These are phyloP conservation scores for Mythimna vitellina DNA, from an alignment of 2,888 invertebrate genomes.

Conservation along the genomic window DNA sequence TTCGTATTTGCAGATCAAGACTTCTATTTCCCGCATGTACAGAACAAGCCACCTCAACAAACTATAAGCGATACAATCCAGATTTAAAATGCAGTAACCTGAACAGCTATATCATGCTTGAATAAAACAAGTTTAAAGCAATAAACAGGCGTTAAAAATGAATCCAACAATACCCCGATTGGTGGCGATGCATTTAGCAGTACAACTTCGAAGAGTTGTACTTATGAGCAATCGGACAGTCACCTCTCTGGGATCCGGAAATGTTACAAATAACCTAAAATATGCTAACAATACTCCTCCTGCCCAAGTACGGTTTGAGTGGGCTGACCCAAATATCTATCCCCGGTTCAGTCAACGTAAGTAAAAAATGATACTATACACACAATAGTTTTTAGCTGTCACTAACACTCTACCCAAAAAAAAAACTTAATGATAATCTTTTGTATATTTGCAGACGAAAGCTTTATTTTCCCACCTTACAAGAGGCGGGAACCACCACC, in stretches of 20 bases:
- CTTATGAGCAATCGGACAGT: neutral
- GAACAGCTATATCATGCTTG: neutral
- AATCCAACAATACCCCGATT: neutral
- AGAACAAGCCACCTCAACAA: neutral
- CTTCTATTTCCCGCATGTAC: neutral
- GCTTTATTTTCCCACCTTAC: neutral
- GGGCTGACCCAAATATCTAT: neutral
- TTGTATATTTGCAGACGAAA: neutral
- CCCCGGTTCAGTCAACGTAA: neutral
- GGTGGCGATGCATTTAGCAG: accelerated
- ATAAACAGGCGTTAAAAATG: neutral
- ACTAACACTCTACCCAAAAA: no score
- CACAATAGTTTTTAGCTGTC: no score
- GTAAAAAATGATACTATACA: neutral
- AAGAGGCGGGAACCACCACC: accelerated
- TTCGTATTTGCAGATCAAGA: neutral
- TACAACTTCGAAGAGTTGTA: accelerated
- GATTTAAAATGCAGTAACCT: neutral
- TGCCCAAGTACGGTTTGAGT: neutral
- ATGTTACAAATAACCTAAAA: neutral
- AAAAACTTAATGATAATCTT: no score
- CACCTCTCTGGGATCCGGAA: neutral
- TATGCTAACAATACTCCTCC: neutral
- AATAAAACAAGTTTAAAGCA: neutral
- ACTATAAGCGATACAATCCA: slow-evolving; percentile 14